Base-by-base conservation (phyloP, 2,888 invertebrate species). In the Deilephila elpenor region DNA sequence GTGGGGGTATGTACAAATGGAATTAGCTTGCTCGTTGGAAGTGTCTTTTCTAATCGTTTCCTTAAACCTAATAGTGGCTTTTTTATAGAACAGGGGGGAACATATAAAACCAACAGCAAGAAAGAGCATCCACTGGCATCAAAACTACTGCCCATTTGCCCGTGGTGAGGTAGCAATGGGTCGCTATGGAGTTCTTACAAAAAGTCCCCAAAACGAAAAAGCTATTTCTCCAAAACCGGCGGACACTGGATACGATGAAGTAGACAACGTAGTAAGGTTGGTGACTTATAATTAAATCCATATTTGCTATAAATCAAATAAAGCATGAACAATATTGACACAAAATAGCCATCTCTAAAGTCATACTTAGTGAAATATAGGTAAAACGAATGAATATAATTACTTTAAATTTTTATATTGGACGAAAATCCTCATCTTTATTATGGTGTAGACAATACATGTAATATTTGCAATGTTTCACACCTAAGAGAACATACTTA, bases 181-280 rank as follows among this genome's bases (percentile, higher is more conserved):
- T 1, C 75, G 83, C 7, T 88, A 88, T 78, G 89, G 89, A 6
- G 11, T 88, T 2, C 73, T 76, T 5, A 76, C 76, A 14, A 53
- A n/a, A 34, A 20, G 32, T 62, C n/a, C 25, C 7, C 19, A 53
- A 17, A 29, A 70, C 75, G 56, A 72, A 59, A 71, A 61, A 62
- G 70, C 3, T 59, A 75, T 37, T 14, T 67, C 60, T 37, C 59
- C 37, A 32, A 74, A 7, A 53, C 53, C 71, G 14, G 64, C 74
- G 64, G 80, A 80, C 8, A 76, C 77, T 44, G 88, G 86, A 19
- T 70, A 60, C 34, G 93, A 94, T 84, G 92, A 84, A 80, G 87
- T 90, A 37, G 93, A 93, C 78, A 92, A 93, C 87, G 81, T 86
- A 14, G 77, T 86, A 80, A 93, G 93, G 93, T 93, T 83, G 20